A percentile compares a stretch with the other conserved stretches of the same genome.
These are phyloP conservation scores for Pollenia labialis DNA, from an alignment of 2,888 invertebrate species.

Conservation along the genomic window DNA sequence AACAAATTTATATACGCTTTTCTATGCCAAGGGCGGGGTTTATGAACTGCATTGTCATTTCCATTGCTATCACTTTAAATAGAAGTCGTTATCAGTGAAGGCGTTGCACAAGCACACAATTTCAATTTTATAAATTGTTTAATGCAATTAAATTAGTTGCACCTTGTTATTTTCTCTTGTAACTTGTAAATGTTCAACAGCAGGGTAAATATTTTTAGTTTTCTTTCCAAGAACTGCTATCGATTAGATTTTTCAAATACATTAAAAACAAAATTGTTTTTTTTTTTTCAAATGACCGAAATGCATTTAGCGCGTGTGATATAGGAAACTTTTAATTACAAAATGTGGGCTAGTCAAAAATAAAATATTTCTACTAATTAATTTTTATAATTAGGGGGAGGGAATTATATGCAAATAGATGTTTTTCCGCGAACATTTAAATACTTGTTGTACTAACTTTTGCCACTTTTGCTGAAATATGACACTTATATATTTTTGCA, in stretches of 20 bases:
- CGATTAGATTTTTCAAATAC: background rate
- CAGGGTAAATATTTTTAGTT: background rate
- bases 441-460: too few species aligned
- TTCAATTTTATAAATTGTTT: background rate
- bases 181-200: constrained; percentile 3
- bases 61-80: background rate
- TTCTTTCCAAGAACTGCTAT: constrained; percentile 34
- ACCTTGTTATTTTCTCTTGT: constrained; percentile 7
- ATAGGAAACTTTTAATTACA: background rate
- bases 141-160: constrained; percentile 44
- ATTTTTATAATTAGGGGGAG: too few species aligned
- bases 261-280: background rate
- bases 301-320: background rate
- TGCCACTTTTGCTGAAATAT: too few species aligned
- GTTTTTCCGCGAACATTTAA: too few species aligned
- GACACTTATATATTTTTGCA: too few species aligned
- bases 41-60: background rate
- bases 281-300: too few species aligned
- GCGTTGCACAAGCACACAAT: constrained; percentile 9
- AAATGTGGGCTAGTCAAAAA: too few species aligned
- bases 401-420: too few species aligned
- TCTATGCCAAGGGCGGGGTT: constrained; percentile 1
- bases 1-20: constrained; percentile 39
- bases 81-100: constrained; percentile 26
- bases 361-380: too few species aligned